phyloP scores from a whole-genome alignment of 2,888 invertebrate genomes.

The Resseliella maxima region DNA sequence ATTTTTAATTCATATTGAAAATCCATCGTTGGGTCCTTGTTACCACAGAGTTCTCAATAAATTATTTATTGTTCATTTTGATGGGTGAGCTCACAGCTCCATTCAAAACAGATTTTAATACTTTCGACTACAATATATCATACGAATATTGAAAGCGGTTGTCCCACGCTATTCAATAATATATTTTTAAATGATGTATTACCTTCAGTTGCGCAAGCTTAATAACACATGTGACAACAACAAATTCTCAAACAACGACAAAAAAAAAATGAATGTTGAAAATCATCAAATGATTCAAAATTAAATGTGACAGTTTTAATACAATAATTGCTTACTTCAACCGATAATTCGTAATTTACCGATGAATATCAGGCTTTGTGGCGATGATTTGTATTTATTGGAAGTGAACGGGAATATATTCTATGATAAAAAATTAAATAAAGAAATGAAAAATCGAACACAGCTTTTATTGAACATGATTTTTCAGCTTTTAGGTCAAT shows the following conservation, averaged over 20 bases:
- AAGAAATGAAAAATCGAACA: too few relatives aligned
- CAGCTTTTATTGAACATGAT: neutral
- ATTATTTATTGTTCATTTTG: conserved; percentile 11
- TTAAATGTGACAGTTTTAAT: neutral
- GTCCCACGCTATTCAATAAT: neutral
- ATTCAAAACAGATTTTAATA: neutral
- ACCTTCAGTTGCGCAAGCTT: too few relatives aligned
- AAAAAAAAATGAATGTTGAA: neutral
- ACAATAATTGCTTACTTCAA: neutral
- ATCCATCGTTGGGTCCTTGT: neutral
- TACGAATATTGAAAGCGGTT: neutral
- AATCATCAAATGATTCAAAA: neutral
- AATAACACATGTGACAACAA: neutral
- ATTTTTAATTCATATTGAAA: neutral
- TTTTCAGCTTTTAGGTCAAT: too few relatives aligned
- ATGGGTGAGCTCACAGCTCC: neutral
- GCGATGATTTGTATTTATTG: neutral
- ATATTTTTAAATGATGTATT: neutral
- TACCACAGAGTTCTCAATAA: neutral
- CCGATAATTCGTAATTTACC: neutral
- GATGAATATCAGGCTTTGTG: neutral
- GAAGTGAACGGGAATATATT: neutral
- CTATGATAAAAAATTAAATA: neutral
- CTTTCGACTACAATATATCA: neutral
- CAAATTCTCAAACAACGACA: neutral